These are phyloP conservation scores for Sterrhoptilus dennistouni DNA, from an alignment of 2,113 vertebrate genomes.

Conservation along the genomic window DNA sequence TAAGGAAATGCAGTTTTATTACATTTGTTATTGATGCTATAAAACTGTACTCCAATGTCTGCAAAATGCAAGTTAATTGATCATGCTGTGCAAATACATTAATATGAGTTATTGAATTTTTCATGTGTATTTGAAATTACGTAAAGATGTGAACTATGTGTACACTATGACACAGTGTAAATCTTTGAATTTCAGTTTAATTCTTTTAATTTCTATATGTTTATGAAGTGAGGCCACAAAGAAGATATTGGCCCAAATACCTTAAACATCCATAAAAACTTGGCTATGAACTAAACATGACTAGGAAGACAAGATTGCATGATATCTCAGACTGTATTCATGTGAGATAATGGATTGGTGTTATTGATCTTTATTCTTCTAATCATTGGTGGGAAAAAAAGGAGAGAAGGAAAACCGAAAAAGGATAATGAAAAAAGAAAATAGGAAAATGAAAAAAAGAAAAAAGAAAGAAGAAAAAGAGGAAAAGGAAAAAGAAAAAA, in stretches of 20 bases:
- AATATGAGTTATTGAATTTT: constrained; percentile 73
- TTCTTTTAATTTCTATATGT: constrained; percentile 39
- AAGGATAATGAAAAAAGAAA: background rate
- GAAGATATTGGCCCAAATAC: background rate
- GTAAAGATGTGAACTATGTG: constrained; percentile 59
- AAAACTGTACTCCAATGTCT: constrained; percentile 69
- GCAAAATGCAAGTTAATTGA: constrained; percentile 71
- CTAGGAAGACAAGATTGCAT: background rate
- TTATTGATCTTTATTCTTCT: constrained; percentile 19
- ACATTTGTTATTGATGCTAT: constrained; percentile 71
- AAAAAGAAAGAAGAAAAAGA: too few relatives aligned
- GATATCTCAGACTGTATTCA: background rate
- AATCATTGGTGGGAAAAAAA: background rate
- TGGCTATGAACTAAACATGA: background rate
- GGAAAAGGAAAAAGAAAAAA: background rate
- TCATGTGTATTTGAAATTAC: constrained; percentile 73
- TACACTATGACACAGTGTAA: constrained; percentile 14
- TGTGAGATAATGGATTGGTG: background rate
- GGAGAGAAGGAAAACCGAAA: too few relatives aligned
- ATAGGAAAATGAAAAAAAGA: background rate
- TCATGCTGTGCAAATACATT: constrained; percentile 70
- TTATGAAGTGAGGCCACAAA: background rate
- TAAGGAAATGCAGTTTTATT: constrained; percentile 73
- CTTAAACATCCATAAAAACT: background rate
- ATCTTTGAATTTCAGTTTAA: constrained; percentile 55